Evolutionary conservation across 1,140 invertebrate species (phyloP).

Genomic region (Popillia japonica): DNA sequence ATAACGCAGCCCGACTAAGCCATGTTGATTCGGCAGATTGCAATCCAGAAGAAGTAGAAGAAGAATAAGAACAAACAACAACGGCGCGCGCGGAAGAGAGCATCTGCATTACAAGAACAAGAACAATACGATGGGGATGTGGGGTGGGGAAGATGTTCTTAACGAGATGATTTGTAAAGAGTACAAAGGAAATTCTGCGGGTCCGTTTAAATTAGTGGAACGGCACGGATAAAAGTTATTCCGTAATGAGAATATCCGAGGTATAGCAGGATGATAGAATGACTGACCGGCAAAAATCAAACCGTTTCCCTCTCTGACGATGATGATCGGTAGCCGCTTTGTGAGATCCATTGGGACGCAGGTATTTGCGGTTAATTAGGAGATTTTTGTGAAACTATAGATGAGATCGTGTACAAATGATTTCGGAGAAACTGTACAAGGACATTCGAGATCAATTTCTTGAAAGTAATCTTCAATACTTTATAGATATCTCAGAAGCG

Average conservation of each 20-base stretch:
- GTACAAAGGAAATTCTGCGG: constrained; percentile 29
- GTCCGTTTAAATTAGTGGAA: constrained; percentile 26
- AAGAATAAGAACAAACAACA: not conserved
- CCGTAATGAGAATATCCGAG: constrained; percentile 1
- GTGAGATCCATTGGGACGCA: not conserved
- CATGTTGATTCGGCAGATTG: not conserved
- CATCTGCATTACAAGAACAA: not conserved
- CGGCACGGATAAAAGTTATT: constrained; percentile 25
- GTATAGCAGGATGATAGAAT: not conserved
- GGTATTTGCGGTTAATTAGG: constrained; percentile 7
- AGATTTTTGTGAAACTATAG: constrained; percentile 1
- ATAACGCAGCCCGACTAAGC: not conserved
- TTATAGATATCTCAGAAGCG: no score
- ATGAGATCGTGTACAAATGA: not conserved
- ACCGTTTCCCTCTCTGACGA: not conserved
- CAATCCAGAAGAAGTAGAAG: not conserved
- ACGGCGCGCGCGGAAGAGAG: not conserved
- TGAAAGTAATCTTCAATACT: not conserved
- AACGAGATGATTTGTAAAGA: constrained; percentile 4
- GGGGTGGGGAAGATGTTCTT: not conserved
- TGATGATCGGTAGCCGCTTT: not conserved
- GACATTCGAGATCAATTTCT: not conserved
- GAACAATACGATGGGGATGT: not conserved
- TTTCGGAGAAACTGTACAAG: not conserved
- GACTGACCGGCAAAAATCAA: constrained; percentile 15